These are phyloP conservation scores for Mesopsocus fuscifrons DNA, from an alignment of 2,888 invertebrate genomes.

Conservation along the genomic window DNA sequence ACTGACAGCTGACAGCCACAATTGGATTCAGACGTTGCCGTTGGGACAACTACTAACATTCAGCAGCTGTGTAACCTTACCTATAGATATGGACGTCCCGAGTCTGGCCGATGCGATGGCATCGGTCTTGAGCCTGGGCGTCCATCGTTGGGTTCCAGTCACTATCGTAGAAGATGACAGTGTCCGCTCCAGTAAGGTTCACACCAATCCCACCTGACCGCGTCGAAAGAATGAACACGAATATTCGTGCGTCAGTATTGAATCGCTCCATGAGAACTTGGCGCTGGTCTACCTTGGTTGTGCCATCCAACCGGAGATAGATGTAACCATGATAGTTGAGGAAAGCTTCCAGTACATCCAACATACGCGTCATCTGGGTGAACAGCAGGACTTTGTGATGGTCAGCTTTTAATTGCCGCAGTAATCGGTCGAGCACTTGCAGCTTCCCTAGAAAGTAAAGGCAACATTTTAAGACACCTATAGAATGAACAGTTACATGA, in stretches of 20 bases:
- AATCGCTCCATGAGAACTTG: conserved; percentile 88
- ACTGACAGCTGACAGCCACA: too few relatives aligned
- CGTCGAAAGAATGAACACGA: conserved; percentile 94
- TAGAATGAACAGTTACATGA: too few relatives aligned
- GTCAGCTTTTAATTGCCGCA: conserved; percentile 63
- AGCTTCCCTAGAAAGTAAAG: conserved; percentile 44
- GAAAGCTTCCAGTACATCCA: conserved; percentile 94
- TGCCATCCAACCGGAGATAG: conserved; percentile 89
- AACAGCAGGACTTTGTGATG: conserved; percentile 89
- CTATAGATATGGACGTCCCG: conserved; percentile 95
- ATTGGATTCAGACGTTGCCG: too few relatives aligned
- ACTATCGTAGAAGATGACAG: conserved; percentile 98
- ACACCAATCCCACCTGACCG: conserved; percentile 95
- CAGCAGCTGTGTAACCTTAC: too few relatives aligned
- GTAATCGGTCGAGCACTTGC: conserved; percentile 65
- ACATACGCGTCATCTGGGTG: conserved; percentile 99
- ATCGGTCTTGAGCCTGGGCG: conserved; percentile 89
- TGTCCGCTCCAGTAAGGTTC: conserved; percentile 96
- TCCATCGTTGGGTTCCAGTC: conserved; percentile 99
- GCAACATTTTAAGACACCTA: too few relatives aligned
- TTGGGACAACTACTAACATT: too few relatives aligned
- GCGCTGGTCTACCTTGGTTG: conserved; percentile 84
- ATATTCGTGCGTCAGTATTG: conserved; percentile 85
- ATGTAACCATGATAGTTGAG: conserved; percentile 93
- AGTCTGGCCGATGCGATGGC: conserved; percentile 98